phyloP scores from a whole-genome alignment of 2,113 vertebrate genomes.

The Hirundichthys speculiger region DNA sequence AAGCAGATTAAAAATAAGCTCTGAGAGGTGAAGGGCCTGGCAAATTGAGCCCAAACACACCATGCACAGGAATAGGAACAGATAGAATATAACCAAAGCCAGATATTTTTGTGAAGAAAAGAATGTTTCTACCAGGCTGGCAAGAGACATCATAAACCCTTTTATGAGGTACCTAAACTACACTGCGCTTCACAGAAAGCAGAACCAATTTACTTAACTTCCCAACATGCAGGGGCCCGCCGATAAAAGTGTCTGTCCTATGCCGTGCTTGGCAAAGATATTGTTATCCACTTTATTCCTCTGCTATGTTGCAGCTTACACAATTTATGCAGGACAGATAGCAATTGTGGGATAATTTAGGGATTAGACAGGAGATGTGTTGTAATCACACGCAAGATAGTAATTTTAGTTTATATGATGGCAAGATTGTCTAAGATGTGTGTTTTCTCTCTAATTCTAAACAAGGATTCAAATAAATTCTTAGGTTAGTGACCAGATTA shows the following conservation, averaged over 20 bases:
- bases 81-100: constrained; percentile 81
- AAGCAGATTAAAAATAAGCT: constrained; percentile 80
- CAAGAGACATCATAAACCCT: constrained; percentile 74
- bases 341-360: constrained; percentile 65
- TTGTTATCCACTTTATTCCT: constrained; percentile 75
- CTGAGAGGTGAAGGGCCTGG: constrained; percentile 79
- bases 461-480: constrained; percentile 37
- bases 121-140: constrained; percentile 71
- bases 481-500: constrained; percentile 20
- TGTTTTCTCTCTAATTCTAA: constrained; percentile 47
- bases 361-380: constrained; percentile 68
- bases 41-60: constrained; percentile 76
- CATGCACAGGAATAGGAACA: constrained; percentile 75
- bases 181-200: constrained; percentile 71
- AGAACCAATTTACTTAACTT: constrained; percentile 84
- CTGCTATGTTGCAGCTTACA: constrained; percentile 60
- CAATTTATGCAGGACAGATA: constrained; percentile 64
- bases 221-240: constrained; percentile 60
- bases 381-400: constrained; percentile 51
- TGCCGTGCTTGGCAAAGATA: constrained; percentile 65
- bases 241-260: constrained; percentile 72
- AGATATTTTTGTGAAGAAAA: constrained; percentile 77
- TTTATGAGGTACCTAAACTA: constrained; percentile 74
- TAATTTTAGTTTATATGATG: constrained; percentile 37
- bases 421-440: constrained; percentile 26